Percentiles rank a stretch among this genome's conserved stretches.
phyloP scores from a whole-genome alignment of 2,113 vertebrate genomes.

The Otocyon megalotis region DNA sequence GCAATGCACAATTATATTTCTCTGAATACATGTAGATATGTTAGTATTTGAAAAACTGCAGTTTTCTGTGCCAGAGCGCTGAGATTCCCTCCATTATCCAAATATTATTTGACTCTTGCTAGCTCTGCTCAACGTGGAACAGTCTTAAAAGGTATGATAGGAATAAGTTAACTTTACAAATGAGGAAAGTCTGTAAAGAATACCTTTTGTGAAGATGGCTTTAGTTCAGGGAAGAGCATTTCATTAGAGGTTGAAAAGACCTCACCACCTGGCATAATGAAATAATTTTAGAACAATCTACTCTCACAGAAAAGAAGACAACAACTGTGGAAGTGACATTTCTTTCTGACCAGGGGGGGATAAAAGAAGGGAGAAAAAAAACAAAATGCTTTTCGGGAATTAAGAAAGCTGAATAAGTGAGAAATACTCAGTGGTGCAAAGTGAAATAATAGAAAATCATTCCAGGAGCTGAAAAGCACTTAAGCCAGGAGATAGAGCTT shows the following conservation, averaged over 20 bases:
- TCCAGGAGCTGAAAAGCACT: conserved; percentile 49
- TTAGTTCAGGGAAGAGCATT: conserved; percentile 19
- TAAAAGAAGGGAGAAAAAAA: conserved; percentile 34
- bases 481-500: background rate
- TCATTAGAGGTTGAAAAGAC: conserved; percentile 31
- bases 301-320: conserved; percentile 6
- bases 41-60: background rate
- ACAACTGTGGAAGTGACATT: conserved; percentile 30
- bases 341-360: conserved; percentile 52
- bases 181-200: background rate
- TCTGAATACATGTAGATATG: conserved; percentile 8
- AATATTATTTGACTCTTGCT: conserved; percentile 17
- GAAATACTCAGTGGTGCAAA: conserved; percentile 45
- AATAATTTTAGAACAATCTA: conserved; percentile 62
- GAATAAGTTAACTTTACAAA: conserved; percentile 41
- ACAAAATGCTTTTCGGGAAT: conserved; percentile 16
- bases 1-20: background rate
- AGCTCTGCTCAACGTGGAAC: background rate
- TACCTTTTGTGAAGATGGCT: conserved; percentile 3
- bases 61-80: background rate
- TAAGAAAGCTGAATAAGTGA: conserved; percentile 53
- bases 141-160: conserved; percentile 13
- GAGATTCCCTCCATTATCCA: background rate
- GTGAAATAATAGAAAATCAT: conserved; percentile 60
- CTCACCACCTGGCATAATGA: background rate